These are phyloP conservation scores for Melanotaenia trifasciata DNA, from an alignment of 2,797 vertebrate species.

Conservation along the genomic window DNA sequence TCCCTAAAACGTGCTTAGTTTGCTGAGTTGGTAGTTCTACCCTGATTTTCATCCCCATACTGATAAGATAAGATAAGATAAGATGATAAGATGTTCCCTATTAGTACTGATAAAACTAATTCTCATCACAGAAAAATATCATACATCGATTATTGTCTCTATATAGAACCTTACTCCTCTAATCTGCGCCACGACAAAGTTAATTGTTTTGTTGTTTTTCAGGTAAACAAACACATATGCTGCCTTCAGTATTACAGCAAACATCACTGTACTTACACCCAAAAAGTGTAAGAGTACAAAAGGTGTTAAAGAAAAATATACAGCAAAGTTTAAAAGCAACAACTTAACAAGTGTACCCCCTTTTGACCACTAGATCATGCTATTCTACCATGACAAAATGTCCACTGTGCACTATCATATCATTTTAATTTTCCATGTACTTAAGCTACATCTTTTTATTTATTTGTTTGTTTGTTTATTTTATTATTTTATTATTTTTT, in stretches of 20 bases:
- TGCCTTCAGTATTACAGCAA: neutral
- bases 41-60: conserved; percentile 60
- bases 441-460: neutral
- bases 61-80: too few relatives aligned
- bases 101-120: conserved; percentile 52
- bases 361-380: conserved; percentile 47
- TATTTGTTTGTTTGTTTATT: too few relatives aligned
- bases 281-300: conserved; percentile 1
- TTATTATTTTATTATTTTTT: too few relatives aligned
- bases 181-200: conserved; percentile 23
- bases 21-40: conserved; percentile 60
- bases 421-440: conserved; percentile 4
- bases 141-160: conserved; percentile 14
- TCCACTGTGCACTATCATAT: neutral
- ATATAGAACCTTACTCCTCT: conserved; percentile 28
- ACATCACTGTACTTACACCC: conserved; percentile 5
- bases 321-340: conserved; percentile 6
- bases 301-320: neutral
- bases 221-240: conserved; percentile 9
- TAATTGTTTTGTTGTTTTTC: too few relatives aligned
- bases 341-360: conserved; percentile 1
- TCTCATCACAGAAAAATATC: conserved; percentile 40
- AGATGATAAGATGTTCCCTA: conserved; percentile 47
- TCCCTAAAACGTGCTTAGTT: conserved; percentile 60
- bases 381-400: conserved; percentile 35